Base-by-base conservation (phyloP, 2,797 vertebrate species). In the Thalassophryne amazonica region DNA sequence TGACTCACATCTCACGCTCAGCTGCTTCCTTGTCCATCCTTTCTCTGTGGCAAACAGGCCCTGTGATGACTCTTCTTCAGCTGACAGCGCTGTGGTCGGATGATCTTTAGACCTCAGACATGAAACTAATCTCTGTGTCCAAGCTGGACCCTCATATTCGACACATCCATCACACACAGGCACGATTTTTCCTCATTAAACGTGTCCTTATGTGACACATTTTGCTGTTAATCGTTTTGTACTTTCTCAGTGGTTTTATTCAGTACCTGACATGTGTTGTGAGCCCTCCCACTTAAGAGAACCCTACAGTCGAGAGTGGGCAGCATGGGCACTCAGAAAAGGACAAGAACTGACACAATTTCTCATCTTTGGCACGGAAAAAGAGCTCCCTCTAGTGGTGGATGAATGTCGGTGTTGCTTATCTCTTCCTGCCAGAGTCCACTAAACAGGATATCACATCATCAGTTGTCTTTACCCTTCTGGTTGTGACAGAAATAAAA, bases 341-440 rank as follows among this genome's bases (percentile, higher is more conserved):
- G 23, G 18, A 37, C 7, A 35, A 7, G 39, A 20, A 9, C 7
- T 19, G n/a, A 41, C 18, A 17, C 47, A 13, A 21, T 33, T 31
- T 7, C 2, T 37, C 7, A 39, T 12, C 16, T 63, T 31, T 73
- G 55, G 54, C 56, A 46, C 65, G 82, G 85, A 59, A 63, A 72
- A 70, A 83, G 83, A 83, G 79, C 75, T 78, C 47, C 83, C 84
- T 90, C 89, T 89, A 74, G 84, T 87, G 88, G 81, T 27, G 12
- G 29, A n/a, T 34, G 1, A 34, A 11, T 2, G n/a, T 14, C 2
- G 14, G 9, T 69, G 50, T 6, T 5, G 4, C 13, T 17, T 14
- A 17, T 33, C 11, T 11, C 4, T 21, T 18, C 32, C 28, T 9
- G 7, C 23, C 25, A 3, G n/a, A n/a, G n/a, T n/a, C n/a, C n/a